Evolutionary conservation across 1,140 invertebrate species (phyloP).

Genomic region (Asobara japonica): DNA sequence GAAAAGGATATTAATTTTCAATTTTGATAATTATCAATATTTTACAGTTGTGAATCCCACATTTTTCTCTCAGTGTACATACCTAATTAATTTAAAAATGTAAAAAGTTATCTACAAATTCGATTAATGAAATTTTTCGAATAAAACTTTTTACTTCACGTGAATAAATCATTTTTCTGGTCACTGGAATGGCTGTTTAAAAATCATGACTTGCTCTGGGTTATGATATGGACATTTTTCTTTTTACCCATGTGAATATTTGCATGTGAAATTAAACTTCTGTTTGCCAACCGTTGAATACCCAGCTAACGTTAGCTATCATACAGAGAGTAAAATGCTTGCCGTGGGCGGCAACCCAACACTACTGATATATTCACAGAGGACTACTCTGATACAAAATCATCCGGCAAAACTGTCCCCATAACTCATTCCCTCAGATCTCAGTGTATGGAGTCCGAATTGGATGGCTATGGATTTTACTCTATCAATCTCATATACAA

Average conservation of each 20-base stretch:
- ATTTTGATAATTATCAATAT: too few relatives aligned
- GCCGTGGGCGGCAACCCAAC: conserved; percentile 22
- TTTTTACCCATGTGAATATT: conserved; percentile 44
- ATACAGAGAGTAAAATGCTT: conserved; percentile 7
- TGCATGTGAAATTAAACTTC: conserved; percentile 59
- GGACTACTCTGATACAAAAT: conserved; percentile 33
- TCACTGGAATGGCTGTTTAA: neutral
- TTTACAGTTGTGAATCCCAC: too few relatives aligned
- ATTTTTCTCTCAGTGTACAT: too few relatives aligned
- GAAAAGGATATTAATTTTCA: too few relatives aligned
- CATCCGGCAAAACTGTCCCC: conserved; percentile 28
- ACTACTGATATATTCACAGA: conserved; percentile 49
- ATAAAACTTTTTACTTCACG: too few relatives aligned
- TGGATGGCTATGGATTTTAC: neutral
- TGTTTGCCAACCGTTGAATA: conserved; percentile 52
- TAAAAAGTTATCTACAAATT: too few relatives aligned
- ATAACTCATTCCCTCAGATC: conserved; percentile 57
- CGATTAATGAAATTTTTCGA: too few relatives aligned
- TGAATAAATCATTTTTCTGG: too few relatives aligned
- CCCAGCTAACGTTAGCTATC: conserved; percentile 22
- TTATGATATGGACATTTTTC: conserved; percentile 8
- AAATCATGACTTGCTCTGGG: neutral
- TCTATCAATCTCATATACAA: conserved; percentile 15
- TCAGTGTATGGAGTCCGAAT: conserved; percentile 19
- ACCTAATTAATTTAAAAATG: too few relatives aligned